A percentile compares a stretch with the other conserved stretches of the same genome.
phyloP scores from a whole-genome alignment of 37 sponge, comb jelly and placozoan genomes.

The Crambe crambe region DNA sequence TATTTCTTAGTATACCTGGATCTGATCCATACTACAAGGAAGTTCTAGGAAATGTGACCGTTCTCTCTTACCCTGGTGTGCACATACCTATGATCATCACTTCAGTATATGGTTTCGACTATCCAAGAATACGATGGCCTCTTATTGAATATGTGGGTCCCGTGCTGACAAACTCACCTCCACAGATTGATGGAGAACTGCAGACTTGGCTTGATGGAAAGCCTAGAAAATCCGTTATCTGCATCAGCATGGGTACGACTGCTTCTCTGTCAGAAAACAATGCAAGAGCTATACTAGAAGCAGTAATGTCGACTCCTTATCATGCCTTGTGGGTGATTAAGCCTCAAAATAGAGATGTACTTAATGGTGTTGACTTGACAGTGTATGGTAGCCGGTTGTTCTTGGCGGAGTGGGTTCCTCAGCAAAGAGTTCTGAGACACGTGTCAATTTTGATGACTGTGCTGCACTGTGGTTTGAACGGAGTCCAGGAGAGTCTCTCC shows the following conservation, averaged over 20 bases:
- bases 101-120: conserved; percentile 41
- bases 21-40: neutral
- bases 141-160: conserved; percentile 47
- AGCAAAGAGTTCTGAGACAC: conserved; percentile 31
- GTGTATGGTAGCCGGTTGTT: conserved; percentile 25
- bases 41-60: neutral
- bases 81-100: conserved; percentile 15
- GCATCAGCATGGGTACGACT: conserved; percentile 62
- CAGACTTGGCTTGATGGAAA: conserved; percentile 36
- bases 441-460: conserved; percentile 20
- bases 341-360: conserved; percentile 20
- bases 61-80: neutral
- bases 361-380: conserved; percentile 14
- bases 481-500: conserved; percentile 48
- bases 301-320: conserved; percentile 17
- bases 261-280: neutral
- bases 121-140: conserved; percentile 12
- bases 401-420: conserved; percentile 54
- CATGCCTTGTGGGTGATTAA: conserved; percentile 49
- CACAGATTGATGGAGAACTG: conserved; percentile 15
- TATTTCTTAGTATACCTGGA: too few relatives aligned
- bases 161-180: neutral
- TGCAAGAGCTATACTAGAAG: conserved; percentile 22
- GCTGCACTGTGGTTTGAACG: conserved; percentile 63
- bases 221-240: conserved; percentile 30